Conservation (phyloP, 2,888 invertebrate species). For the Capitulum mitella region DNA sequence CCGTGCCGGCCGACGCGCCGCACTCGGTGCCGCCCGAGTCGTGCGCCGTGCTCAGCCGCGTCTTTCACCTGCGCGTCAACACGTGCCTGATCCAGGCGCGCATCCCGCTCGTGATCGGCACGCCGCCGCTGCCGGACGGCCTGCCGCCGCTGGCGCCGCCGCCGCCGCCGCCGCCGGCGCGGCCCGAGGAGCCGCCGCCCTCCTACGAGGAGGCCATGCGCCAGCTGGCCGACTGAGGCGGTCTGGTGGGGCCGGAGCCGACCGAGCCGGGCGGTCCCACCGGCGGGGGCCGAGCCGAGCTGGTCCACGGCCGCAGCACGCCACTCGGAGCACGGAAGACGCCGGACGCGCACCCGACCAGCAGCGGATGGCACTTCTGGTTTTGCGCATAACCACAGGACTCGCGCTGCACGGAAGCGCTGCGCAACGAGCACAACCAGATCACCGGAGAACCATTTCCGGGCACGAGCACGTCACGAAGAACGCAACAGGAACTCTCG, state of each 20-base stretch:
- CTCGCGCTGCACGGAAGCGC: no score
- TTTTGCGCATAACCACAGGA: no score
- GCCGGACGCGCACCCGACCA: no score
- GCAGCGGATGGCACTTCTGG: no score
- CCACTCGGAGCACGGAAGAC: no score
- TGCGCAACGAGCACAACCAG: no score
- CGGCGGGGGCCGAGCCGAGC: no score
- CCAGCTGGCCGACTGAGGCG: not conserved
- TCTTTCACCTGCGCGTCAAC: not conserved
- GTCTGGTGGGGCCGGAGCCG: not conserved
- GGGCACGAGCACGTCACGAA: no score
- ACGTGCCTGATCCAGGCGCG: slow-evolving; percentile 5
- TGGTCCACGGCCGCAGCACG: no score
- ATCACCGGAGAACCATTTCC: no score
- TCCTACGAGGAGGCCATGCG: slow-evolving; percentile 20
- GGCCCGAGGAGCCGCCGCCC: slow-evolving; percentile 22
- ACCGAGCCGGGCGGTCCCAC: no score
- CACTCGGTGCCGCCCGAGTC: not conserved
- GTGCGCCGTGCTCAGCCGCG: not conserved
- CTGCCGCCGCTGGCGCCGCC: not conserved
- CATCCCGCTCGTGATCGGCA: slow-evolving; percentile 13
- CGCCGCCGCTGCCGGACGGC: not conserved
- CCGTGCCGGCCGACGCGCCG: slow-evolving; percentile 30
- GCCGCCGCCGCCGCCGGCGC: not conserved
- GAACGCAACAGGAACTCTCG: no score